These are phyloP conservation scores for Amiota minor DNA, from an alignment of 2,888 invertebrate genomes.

Conservation along the genomic window DNA sequence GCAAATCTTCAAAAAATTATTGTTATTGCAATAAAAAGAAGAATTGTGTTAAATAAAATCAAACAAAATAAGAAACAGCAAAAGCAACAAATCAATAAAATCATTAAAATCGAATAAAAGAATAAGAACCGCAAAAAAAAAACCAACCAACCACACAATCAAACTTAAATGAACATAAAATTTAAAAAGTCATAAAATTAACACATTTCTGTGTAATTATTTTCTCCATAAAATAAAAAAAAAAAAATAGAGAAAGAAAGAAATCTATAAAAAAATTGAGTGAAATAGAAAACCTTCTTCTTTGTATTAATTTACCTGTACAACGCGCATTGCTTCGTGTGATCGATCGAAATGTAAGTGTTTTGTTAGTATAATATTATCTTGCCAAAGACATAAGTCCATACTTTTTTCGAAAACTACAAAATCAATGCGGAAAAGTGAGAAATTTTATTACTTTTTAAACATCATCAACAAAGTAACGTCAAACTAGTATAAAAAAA, in stretches of 20 bases:
- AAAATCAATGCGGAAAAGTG: conserved; percentile 12
- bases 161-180: conserved; percentile 52
- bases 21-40: conserved; percentile 7
- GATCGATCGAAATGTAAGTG: too few relatives aligned
- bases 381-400: too few relatives aligned
- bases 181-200: conserved; percentile 62
- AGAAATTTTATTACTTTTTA: conserved; percentile 58
- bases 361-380: too few relatives aligned
- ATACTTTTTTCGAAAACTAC: too few relatives aligned
- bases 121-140: not conserved
- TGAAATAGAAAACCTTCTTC: too few relatives aligned
- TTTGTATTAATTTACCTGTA: too few relatives aligned
- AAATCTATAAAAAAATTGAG: too few relatives aligned
- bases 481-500: too few relatives aligned
- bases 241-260: not conserved
- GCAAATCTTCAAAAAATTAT: not conserved
- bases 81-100: conserved; percentile 28
- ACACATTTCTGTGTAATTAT: conserved; percentile 44
- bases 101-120: conserved; percentile 34
- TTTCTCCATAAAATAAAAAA: conserved; percentile 35
- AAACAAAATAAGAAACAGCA: conserved; percentile 2
- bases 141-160: conserved; percentile 1
- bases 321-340: too few relatives aligned
- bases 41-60: too few relatives aligned
- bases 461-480: conserved; percentile 59